Percentiles rank a stretch among this genome's conserved stretches.
These are phyloP conservation scores for Galbula dea DNA, from an alignment of 2,113 vertebrate genomes.

Conservation along the genomic window DNA sequence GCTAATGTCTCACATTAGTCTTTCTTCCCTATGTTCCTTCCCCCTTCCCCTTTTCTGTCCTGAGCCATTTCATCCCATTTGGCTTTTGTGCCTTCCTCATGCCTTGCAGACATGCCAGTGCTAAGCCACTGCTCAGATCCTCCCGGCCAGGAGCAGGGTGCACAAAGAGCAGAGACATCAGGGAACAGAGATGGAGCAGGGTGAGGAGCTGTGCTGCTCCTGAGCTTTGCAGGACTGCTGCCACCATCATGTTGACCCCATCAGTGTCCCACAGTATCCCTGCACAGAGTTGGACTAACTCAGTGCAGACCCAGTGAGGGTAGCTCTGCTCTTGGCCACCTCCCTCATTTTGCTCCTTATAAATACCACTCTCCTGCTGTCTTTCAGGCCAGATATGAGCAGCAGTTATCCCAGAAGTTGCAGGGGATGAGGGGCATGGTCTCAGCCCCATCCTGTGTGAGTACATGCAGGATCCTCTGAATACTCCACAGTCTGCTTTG, in stretches of 20 bases:
- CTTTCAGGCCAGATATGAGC: background rate
- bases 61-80: background rate
- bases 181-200: background rate
- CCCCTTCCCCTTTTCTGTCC: background rate
- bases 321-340: background rate
- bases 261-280: background rate
- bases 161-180: background rate
- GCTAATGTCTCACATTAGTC: background rate
- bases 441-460: accelerated
- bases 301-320: background rate
- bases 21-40: background rate
- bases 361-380: background rate
- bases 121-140: background rate
- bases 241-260: no score
- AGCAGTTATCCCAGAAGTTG: background rate
- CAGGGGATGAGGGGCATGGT: background rate
- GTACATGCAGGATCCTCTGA: accelerated
- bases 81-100: background rate
- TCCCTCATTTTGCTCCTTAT: background rate
- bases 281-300: background rate
- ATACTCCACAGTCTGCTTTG: background rate
- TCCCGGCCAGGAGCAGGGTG: background rate
- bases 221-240: background rate
- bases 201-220: background rate
- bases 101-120: background rate